phyloP scores from a whole-genome alignment of 2,888 invertebrate species.

The Cheilosia scutellata region DNA sequence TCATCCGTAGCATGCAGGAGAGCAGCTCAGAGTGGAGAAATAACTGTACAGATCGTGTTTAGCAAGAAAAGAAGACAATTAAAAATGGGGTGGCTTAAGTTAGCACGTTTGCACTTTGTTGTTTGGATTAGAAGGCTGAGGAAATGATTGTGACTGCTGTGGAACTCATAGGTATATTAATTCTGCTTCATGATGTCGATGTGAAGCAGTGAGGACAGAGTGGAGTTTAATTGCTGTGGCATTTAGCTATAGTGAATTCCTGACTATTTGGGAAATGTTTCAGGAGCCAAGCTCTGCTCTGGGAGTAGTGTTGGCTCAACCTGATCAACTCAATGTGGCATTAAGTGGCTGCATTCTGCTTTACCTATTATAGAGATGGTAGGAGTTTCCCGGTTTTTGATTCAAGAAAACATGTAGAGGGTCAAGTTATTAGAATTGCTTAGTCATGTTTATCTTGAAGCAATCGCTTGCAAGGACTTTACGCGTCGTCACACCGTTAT shows the following conservation, averaged over 20 bases:
- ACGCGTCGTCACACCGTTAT: no score
- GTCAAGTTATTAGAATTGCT: neutral
- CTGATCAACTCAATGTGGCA: neutral
- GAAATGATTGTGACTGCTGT: neutral
- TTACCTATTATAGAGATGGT: neutral
- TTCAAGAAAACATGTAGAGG: neutral
- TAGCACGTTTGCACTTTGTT: constrained; percentile 40
- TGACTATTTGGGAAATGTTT: constrained; percentile 5
- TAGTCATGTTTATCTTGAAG: no score
- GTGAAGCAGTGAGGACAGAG: neutral
- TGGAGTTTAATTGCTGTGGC: constrained; percentile 30
- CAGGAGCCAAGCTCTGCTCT: neutral
- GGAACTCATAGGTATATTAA: neutral
- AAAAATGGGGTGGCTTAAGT: constrained; percentile 57
- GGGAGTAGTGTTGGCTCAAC: neutral
- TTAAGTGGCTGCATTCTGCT: neutral
- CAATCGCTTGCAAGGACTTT: no score
- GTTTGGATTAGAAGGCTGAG: constrained; percentile 37
- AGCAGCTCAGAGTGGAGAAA: constrained; percentile 42
- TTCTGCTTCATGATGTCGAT: neutral
- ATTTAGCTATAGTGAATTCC: constrained; percentile 20
- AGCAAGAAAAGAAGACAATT: constrained; percentile 58
- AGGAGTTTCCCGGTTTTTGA: neutral
- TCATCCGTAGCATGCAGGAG: constrained; percentile 8
- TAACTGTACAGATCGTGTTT: constrained; percentile 55